Evolutionary conservation across 1,140 invertebrate species (phyloP), one percentile per base, ranked within the genome.

Genomic region (Hydropsyche tenuis): DNA sequence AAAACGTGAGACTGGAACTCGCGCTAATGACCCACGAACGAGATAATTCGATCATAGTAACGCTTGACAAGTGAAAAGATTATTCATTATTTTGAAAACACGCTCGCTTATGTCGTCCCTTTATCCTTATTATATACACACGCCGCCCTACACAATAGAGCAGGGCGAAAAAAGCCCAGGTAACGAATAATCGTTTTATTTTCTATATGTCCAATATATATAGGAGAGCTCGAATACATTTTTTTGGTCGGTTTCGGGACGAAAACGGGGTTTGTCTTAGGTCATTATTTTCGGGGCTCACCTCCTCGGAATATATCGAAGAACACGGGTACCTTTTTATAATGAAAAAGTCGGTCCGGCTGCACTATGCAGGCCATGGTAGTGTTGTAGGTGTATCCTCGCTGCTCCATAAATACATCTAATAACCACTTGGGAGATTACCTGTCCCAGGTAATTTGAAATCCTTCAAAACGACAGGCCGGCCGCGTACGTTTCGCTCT

Each of bases 391-490:
- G 73, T 69, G 53, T 75, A 77, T 73, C 72, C 73, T 64, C 25
- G 16, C 63, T 37, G 62, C 62, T 48, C 65, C 65, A 73, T 73
- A 73, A 72, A 72, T 74, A 73, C 56, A 66, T 72, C 73, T 77
- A 77, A 77, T 77, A 77, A 77, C 70, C 73, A 60, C 65, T 65
- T 69, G 48, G 45, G 62, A 75, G 71, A 73, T 77, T 73, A 69
- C 73, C 76, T 75, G 70, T 74, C 73, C 66, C 23, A 71, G 60
- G 68, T 73, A 75, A 73, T 77, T 77, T 75, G 60, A 72, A 77
- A 75, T 75, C 73, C 73, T 72, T 73, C 60, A 71, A 73, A 77
- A 70, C 53, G 70, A 77, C 70, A 56, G 51, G 69, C 51, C 63
- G 63, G 72, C 56, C 51, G 64, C 43, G 46, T 37, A 56, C 51